Percentiles rank a stretch among this genome's conserved stretches.
Conservation (phyloP, 2,797 vertebrate species). For the Odontamblyopus lacepedii region DNA sequence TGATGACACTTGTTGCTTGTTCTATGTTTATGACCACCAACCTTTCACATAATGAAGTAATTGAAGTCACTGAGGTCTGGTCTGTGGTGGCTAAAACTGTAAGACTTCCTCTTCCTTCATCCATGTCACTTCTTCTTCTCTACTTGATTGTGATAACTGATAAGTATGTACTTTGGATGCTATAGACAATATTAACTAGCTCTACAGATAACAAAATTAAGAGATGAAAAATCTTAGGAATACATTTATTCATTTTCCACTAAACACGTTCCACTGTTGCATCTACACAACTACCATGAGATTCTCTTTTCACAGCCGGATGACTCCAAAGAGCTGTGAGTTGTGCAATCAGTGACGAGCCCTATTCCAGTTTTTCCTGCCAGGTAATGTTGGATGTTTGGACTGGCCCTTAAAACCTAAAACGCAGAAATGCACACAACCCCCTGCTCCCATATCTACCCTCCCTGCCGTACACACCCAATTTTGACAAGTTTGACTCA, state of each 20-base stretch:
- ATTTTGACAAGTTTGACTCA: slow-evolving; percentile 34
- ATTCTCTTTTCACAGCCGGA: slow-evolving; percentile 48
- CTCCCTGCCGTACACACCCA: slow-evolving; percentile 58
- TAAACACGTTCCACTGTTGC: not conserved
- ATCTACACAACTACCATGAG: slow-evolving; percentile 31
- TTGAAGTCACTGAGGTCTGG: slow-evolving; percentile 3
- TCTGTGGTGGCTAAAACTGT: slow-evolving; percentile 19
- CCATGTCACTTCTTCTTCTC: slow-evolving; percentile 30
- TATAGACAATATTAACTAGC: slow-evolving; percentile 20
- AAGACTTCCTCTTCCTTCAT: slow-evolving; percentile 52
- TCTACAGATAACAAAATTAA: not conserved
- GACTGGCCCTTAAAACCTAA: slow-evolving; percentile 66
- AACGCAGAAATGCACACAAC: slow-evolving; percentile 33
- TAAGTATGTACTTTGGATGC: slow-evolving; percentile 24
- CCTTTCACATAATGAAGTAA: not conserved
- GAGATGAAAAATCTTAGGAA: no score
- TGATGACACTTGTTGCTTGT: not conserved
- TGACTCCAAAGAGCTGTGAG: slow-evolving; percentile 48
- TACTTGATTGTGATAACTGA: slow-evolving; percentile 35
- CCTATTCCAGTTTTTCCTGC: slow-evolving; percentile 84
- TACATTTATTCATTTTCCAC: not conserved
- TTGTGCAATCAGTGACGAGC: slow-evolving; percentile 77
- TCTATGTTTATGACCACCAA: not conserved
- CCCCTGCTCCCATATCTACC: slow-evolving; percentile 25
- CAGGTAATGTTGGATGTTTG: slow-evolving; percentile 73